These are phyloP conservation scores for Sminthurides bifidus DNA, from an alignment of 1,140 invertebrate species.

Conservation along the genomic window DNA sequence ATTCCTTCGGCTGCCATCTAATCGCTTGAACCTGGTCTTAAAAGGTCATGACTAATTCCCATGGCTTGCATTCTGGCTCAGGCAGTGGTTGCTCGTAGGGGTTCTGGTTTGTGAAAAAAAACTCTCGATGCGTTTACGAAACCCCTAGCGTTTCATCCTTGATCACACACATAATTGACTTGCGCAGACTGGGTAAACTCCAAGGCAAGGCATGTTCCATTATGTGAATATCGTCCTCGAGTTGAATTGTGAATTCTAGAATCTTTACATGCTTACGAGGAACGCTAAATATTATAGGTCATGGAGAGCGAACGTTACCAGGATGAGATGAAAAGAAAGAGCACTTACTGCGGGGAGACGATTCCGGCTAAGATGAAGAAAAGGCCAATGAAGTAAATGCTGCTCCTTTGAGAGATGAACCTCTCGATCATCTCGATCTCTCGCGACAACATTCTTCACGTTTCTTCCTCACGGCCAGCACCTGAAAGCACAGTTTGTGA, in stretches of 20 bases:
- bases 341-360: constrained; percentile 16
- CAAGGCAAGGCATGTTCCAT: background rate
- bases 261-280: background rate
- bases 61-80: no score
- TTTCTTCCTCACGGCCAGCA: background rate
- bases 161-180: background rate
- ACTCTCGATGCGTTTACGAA: no score
- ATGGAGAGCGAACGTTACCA: background rate
- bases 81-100: no score
- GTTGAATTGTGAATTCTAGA: background rate
- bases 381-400: constrained; percentile 13
- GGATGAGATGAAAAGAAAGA: background rate
- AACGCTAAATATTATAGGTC: no score
- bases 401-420: background rate
- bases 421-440: background rate
- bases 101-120: no score
- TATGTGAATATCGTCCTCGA: background rate
- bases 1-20: no score
- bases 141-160: no score
- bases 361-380: constrained; percentile 8
- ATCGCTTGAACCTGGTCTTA: no score
- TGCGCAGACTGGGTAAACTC: background rate
- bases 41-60: no score
- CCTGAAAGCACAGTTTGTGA: background rate
- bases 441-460: background rate